Evolutionary conservation across 2,888 invertebrate genomes (phyloP).

Genomic region (Drosophila barbarae): DNA sequence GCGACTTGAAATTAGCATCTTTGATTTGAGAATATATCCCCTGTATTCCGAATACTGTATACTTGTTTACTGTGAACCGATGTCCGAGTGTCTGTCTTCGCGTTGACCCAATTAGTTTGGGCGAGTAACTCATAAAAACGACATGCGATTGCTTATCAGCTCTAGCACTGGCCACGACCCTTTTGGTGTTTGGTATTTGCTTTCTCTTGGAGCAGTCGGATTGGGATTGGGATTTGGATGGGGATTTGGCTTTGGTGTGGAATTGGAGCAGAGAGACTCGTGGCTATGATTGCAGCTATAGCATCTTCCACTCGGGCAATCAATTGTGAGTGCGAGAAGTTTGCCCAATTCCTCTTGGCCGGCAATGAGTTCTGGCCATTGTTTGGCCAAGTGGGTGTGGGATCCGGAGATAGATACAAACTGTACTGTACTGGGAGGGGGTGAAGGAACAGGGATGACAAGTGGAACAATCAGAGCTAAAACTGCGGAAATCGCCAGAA

Average conservation of each 20-base stretch:
- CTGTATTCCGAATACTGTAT: constrained; percentile 2
- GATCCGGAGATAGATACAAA: constrained; percentile 6
- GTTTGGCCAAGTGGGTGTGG: constrained; percentile 31
- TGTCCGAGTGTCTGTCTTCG: constrained; percentile 10
- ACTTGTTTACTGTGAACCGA: constrained; percentile 1
- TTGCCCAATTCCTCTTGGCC: constrained; percentile 8
- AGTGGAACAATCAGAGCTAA: constrained; percentile 64
- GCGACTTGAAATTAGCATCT: constrained; percentile 63
- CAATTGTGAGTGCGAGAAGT: constrained; percentile 16
- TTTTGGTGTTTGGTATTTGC: constrained; percentile 36
- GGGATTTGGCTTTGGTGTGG: constrained; percentile 7
- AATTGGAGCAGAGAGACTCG: constrained; percentile 26
- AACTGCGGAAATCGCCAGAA: constrained; percentile 69
- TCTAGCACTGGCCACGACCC: constrained; percentile 42
- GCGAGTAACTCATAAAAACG: constrained; percentile 66
- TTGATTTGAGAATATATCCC: constrained; percentile 62
- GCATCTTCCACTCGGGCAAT: constrained; percentile 15
- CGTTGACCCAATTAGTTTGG: constrained; percentile 64
- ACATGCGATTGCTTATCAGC: constrained; percentile 56
- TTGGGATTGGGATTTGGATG: constrained; percentile 12
- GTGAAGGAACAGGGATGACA: constrained; percentile 48
- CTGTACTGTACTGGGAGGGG: background rate
- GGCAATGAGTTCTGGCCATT: constrained; percentile 19
- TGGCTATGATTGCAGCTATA: constrained; percentile 13
- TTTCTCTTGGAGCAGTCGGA: constrained; percentile 11